Conservation (phyloP, 2,888 invertebrate species). For the Tetrapedia diversipes region DNA sequence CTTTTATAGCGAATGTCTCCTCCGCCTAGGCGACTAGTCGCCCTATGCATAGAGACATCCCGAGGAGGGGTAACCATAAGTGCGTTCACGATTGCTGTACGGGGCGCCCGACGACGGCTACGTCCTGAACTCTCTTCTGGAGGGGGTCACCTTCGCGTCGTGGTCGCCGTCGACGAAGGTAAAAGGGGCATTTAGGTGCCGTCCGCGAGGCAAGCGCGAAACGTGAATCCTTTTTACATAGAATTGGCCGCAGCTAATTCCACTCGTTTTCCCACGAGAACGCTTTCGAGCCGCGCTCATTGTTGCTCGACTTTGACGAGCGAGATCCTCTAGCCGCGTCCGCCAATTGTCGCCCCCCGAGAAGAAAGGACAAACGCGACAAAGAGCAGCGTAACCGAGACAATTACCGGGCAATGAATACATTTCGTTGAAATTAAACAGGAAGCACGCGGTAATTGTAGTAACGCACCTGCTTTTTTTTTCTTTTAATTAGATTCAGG, state of each 20-base stretch:
- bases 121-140: constrained; percentile 57
- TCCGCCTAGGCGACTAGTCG: constrained; percentile 61
- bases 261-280: constrained; percentile 7
- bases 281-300: constrained; percentile 19
- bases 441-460: no score
- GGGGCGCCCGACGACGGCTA: constrained; percentile 58
- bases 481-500: no score
- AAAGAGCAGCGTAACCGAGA: no score
- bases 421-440: no score
- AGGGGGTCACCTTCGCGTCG: constrained; percentile 48
- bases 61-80: constrained; percentile 67
- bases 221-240: constrained; percentile 19
- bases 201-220: constrained; percentile 11
- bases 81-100: constrained; percentile 49
- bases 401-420: no score
- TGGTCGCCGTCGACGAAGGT: constrained; percentile 30
- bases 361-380: no score
- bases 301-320: neutral
- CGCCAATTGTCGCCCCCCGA: neutral
- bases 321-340: neutral
- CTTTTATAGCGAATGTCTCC: constrained; percentile 76
- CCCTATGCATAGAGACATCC: constrained; percentile 63
- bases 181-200: constrained; percentile 47
- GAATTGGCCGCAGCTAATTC: neutral
- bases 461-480: no score